These are phyloP conservation scores for Apodemia mormo DNA, from an alignment of 2,888 invertebrate genomes.

Conservation along the genomic window DNA sequence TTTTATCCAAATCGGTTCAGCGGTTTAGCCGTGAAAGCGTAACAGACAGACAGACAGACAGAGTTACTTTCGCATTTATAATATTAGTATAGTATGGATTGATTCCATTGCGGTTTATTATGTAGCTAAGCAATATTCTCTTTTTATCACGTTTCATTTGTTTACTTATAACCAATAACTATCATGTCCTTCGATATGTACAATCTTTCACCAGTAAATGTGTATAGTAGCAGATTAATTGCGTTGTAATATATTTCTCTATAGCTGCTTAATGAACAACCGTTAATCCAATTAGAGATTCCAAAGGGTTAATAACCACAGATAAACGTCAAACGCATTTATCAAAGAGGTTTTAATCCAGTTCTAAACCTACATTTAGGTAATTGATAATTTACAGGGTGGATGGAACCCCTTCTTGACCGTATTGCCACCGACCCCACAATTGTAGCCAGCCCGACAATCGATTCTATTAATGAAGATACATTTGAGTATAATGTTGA, in stretches of 20 bases:
- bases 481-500: conserved; percentile 93
- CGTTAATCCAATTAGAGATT: not conserved
- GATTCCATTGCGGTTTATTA: too few species aligned
- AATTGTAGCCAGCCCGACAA: conserved; percentile 94
- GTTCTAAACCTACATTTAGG: not conserved
- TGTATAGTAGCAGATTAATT: not conserved
- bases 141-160: too few species aligned
- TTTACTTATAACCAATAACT: too few species aligned
- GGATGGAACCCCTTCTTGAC: conserved; percentile 94
- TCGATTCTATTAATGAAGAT: conserved; percentile 94
- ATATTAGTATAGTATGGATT: too few species aligned
- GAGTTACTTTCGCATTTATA: too few species aligned
- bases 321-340: conserved; percentile 1
- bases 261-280: not conserved
- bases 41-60: too few species aligned
- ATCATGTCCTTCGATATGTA: too few species aligned
- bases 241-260: not conserved
- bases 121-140: too few species aligned
- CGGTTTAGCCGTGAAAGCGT: too few species aligned
- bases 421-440: conserved; percentile 87
- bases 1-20: too few species aligned
- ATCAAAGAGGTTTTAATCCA: conserved; percentile 7
- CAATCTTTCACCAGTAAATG: too few species aligned
- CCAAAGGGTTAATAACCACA: not conserved
- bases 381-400: conserved; percentile 79